These are phyloP conservation scores for Chrysopilus asiliformis DNA, from an alignment of 2,888 invertebrate genomes.

Conservation along the genomic window DNA sequence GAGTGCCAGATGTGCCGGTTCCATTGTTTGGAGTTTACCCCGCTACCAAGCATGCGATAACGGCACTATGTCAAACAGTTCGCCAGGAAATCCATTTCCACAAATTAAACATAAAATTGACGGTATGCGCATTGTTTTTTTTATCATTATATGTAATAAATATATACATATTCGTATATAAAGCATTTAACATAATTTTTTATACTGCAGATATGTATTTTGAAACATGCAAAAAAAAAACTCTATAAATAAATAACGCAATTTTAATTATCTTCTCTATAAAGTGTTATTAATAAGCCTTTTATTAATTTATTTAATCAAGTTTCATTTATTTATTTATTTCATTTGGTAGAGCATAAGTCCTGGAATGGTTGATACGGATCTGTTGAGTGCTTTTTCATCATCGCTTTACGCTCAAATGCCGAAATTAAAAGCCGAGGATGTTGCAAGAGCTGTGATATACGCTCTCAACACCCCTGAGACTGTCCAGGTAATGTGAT, in stretches of 20 bases:
- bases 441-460: constrained; percentile 47
- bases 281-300: constrained; percentile 2
- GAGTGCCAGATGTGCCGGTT: constrained; percentile 38
- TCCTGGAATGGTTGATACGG: constrained; percentile 47
- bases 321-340: constrained; percentile 4
- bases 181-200: too few species aligned
- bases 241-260: not conserved
- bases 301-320: constrained; percentile 7
- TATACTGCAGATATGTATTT: not conserved
- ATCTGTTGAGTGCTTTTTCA: constrained; percentile 35
- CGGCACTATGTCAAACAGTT: constrained; percentile 43
- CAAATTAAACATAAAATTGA: constrained; percentile 36
- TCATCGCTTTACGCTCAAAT: constrained; percentile 28
- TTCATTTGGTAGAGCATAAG: constrained; percentile 41
- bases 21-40: constrained; percentile 42
- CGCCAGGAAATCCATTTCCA: constrained; percentile 41
- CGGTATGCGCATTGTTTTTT: constrained; percentile 34
- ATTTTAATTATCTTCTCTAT: not conserved
- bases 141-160: too few species aligned
- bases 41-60: constrained; percentile 44
- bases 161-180: not conserved
- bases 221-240: not conserved
- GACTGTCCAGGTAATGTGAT: constrained; percentile 45
- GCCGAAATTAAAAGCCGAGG: constrained; percentile 40
- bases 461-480: constrained; percentile 49